Conservation (phyloP, 64 coral and sea anemone genomes). For the Montipora sp. region DNA sequence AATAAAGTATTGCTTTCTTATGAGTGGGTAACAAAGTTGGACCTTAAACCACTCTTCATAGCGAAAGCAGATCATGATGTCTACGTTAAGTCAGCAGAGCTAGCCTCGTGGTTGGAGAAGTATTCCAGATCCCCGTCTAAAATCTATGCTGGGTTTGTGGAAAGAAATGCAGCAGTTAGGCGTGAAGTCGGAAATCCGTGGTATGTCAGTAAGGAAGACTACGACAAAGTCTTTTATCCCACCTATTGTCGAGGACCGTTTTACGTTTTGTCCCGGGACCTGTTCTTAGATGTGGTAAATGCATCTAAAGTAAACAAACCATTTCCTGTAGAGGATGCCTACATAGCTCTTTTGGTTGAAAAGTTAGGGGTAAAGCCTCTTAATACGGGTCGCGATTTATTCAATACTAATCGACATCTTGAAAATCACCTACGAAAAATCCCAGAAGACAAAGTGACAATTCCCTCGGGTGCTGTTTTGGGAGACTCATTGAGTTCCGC, state of each 20-base stretch:
- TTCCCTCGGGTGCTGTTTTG: background rate
- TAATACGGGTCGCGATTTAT: background rate
- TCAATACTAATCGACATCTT: background rate
- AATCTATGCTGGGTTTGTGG: slow-evolving; percentile 35
- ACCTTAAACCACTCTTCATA: slow-evolving; percentile 18
- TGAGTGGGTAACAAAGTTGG: slow-evolving; percentile 18
- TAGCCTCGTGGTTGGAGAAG: background rate
- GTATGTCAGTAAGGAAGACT: slow-evolving; percentile 25
- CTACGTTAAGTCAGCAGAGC: slow-evolving; percentile 32
- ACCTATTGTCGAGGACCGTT: slow-evolving; percentile 29
- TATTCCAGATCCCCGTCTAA: background rate
- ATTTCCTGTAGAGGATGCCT: slow-evolving; percentile 51
- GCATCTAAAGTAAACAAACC: slow-evolving; percentile 1
- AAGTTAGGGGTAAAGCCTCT: background rate
- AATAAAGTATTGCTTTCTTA: slow-evolving; percentile 32
- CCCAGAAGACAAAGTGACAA: background rate
- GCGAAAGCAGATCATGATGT: slow-evolving; percentile 53
- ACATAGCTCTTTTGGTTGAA: slow-evolving; percentile 9
- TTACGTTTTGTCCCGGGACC: slow-evolving; percentile 35
- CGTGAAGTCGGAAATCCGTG: background rate
- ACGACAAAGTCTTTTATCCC: background rate
- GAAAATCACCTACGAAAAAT: background rate
- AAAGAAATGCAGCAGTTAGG: background rate
- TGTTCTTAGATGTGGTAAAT: slow-evolving; percentile 25
- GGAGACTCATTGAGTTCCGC: slow-evolving; percentile 6